Evolutionary conservation across 2,113 vertebrate species (phyloP).

Genomic region (Channa maculata): DNA sequence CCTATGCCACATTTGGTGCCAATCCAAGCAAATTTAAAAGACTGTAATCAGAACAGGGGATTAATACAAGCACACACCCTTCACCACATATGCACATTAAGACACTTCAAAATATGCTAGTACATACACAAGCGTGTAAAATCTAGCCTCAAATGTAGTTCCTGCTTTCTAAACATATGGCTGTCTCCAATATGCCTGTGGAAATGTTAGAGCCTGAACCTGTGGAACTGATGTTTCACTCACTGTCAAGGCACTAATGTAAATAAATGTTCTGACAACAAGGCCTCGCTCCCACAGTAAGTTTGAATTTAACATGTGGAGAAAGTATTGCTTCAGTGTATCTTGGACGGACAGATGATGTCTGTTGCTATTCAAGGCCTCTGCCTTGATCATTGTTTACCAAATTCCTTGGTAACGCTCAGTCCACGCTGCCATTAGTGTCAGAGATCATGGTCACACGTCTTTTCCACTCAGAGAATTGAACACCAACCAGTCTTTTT

Average conservation of each 20-base stretch:
- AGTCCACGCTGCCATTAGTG: conserved; percentile 16
- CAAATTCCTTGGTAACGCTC: conserved; percentile 33
- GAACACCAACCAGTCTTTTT: conserved; percentile 13
- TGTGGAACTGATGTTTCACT: conserved; percentile 60
- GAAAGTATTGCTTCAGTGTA: conserved; percentile 24
- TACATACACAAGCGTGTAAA: conserved; percentile 38
- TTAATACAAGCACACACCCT: conserved; percentile 62
- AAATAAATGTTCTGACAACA: conserved; percentile 65
- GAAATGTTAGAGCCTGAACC: conserved; percentile 48
- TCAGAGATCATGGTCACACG: conserved; percentile 15
- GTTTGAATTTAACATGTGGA: conserved; percentile 49
- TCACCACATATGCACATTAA: conserved; percentile 49
- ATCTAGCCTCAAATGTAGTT: conserved; percentile 30
- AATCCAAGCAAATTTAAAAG: conserved; percentile 74
- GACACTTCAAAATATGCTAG: conserved; percentile 45
- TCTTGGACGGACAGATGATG: conserved; percentile 41
- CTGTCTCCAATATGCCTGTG: conserved; percentile 45
- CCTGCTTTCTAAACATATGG: conserved; percentile 64
- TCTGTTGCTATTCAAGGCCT: conserved; percentile 38
- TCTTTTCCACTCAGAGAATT: conserved; percentile 29
- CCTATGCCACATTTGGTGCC: conserved; percentile 61
- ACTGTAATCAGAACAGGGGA: conserved; percentile 70
- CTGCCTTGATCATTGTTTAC: conserved; percentile 24
- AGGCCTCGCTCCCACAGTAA: conserved; percentile 27
- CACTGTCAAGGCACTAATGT: conserved; percentile 57